A percentile compares a stretch with the other conserved stretches of the same genome.
These are phyloP conservation scores for Mustela nigripes DNA, from an alignment of 2,113 vertebrate genomes.

Conservation along the genomic window DNA sequence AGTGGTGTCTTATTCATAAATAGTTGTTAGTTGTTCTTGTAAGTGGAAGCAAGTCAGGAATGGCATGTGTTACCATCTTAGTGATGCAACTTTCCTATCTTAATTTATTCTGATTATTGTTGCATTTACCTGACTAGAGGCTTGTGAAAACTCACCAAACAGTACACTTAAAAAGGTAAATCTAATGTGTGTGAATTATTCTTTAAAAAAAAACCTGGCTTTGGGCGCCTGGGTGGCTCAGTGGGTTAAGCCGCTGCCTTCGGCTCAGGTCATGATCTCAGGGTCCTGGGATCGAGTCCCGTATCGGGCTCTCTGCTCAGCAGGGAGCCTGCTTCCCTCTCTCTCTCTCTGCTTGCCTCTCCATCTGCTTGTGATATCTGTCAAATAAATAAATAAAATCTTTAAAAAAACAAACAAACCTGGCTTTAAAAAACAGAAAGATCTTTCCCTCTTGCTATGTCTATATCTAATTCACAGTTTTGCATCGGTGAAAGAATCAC, in stretches of 20 bases:
- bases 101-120: neutral
- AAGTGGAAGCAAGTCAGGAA: neutral
- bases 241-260: too few species aligned
- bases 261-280: too few species aligned
- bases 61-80: neutral
- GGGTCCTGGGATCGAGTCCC: too few species aligned
- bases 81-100: neutral
- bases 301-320: too few species aligned
- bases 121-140: neutral
- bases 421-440: neutral
- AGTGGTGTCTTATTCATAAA: neutral
- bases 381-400: too few species aligned
- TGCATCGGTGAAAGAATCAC: neutral
- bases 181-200: neutral
- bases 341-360: too few species aligned
- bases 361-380: too few species aligned
- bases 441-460: neutral
- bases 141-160: neutral
- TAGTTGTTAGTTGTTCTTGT: neutral
- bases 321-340: too few species aligned
- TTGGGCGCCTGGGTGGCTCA: too few species aligned
- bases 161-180: neutral
- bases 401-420: neutral
- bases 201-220: neutral
- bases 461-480: neutral